Evolutionary conservation across 1,140 invertebrate genomes (phyloP).

Genomic region (Theocolax elegans): DNA sequence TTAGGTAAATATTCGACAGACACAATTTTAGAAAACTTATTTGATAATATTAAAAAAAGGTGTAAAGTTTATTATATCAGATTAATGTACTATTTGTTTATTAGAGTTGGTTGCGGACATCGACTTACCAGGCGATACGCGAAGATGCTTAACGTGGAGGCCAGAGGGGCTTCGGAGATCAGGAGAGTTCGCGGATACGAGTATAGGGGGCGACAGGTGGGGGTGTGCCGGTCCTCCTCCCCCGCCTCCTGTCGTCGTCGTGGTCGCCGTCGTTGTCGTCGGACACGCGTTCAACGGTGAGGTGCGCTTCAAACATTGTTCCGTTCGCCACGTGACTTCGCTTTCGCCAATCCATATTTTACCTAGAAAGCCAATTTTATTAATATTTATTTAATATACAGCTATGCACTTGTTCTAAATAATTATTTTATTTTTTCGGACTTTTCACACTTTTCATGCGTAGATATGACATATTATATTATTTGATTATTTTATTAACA

Average conservation of each 20-base stretch:
- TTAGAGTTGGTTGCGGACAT: too few relatives aligned
- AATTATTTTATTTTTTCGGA: too few relatives aligned
- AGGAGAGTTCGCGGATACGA: conserved; percentile 58
- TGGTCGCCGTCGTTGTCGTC: conserved; percentile 54
- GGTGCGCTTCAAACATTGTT: conserved; percentile 57
- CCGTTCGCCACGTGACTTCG: conserved; percentile 63
- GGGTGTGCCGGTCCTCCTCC: conserved; percentile 57
- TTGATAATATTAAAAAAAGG: too few relatives aligned
- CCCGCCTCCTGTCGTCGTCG: conserved; percentile 54
- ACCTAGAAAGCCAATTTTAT: conserved; percentile 47
- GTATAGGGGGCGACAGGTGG: conserved; percentile 61
- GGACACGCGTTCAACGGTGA: conserved; percentile 57
- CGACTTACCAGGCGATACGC: conserved; percentile 61
- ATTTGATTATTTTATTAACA: too few relatives aligned
- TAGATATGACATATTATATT: too few relatives aligned
- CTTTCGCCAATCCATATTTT: conserved; percentile 64
- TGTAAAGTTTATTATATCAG: too few relatives aligned
- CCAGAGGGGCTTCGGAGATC: conserved; percentile 60
- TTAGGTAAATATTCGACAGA: too few relatives aligned
- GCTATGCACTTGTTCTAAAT: too few relatives aligned
- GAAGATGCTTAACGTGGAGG: conserved; percentile 58
- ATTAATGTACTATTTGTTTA: too few relatives aligned
- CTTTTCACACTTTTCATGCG: too few relatives aligned
- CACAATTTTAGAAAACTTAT: too few relatives aligned
- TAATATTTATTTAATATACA: too few relatives aligned